Evolutionary conservation across 1,140 invertebrate species (phyloP).

Genomic region (Oncopeltus fasciatus): DNA sequence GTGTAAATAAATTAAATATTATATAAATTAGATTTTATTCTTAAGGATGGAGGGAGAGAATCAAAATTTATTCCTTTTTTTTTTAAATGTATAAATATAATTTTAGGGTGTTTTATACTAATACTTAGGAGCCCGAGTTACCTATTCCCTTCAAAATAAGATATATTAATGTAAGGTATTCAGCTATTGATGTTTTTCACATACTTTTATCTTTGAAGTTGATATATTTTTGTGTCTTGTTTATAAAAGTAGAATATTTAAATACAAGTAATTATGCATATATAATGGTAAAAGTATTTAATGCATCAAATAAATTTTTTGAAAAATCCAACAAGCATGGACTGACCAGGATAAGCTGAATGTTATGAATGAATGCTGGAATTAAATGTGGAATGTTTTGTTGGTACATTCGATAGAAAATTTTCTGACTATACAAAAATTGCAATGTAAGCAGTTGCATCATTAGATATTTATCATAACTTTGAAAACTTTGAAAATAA

Average conservation of each 20-base stretch:
- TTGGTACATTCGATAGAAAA: too few species aligned
- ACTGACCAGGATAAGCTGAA: too few species aligned
- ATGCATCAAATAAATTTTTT: too few species aligned
- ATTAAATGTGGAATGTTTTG: background rate
- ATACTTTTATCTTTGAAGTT: slow-evolving; percentile 18
- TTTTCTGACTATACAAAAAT: too few species aligned
- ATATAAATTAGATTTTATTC: slow-evolving; percentile 9
- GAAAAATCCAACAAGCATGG: too few species aligned
- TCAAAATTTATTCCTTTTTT: slow-evolving; percentile 13
- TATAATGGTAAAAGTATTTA: too few species aligned
- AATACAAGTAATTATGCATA: background rate
- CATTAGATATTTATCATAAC: too few species aligned
- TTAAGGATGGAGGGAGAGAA: background rate
- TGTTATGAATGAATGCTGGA: background rate
- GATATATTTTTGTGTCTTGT: slow-evolving; percentile 19
- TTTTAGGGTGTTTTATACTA: slow-evolving; percentile 18
- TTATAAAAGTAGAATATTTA: slow-evolving; percentile 3
- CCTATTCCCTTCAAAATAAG: background rate
- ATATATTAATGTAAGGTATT: slow-evolving; percentile 5
- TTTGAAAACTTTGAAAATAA: too few species aligned
- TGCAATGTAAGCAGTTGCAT: too few species aligned
- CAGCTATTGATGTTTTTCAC: slow-evolving; percentile 20
- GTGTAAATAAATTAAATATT: slow-evolving; percentile 11
- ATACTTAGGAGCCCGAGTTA: slow-evolving; percentile 4
- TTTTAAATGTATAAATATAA: slow-evolving; percentile 15